These are phyloP conservation scores for Helicoverpa assulta DNA, from an alignment of 2,888 invertebrate species.

Conservation along the genomic window DNA sequence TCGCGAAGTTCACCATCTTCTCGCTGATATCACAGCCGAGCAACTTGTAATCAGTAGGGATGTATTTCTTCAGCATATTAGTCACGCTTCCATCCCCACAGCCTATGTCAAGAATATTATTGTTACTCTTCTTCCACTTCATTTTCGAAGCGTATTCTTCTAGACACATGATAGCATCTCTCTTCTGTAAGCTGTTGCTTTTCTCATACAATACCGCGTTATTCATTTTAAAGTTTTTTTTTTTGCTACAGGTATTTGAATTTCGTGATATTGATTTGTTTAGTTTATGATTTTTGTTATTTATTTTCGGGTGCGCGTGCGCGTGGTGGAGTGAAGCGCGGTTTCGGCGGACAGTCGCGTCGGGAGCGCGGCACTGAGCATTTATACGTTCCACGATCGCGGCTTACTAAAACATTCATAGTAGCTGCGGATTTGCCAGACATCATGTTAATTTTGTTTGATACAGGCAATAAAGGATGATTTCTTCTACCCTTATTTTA, in stretches of 20 bases:
- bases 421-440: slow-evolving; percentile 60
- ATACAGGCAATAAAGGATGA: neutral
- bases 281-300: slow-evolving; percentile 48
- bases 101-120: slow-evolving; percentile 92
- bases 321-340: slow-evolving; percentile 76
- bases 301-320: slow-evolving; percentile 73
- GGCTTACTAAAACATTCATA: slow-evolving; percentile 68
- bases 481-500: neutral
- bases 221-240: slow-evolving; percentile 80
- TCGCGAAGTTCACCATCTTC: slow-evolving; percentile 92
- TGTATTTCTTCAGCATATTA: slow-evolving; percentile 89
- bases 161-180: slow-evolving; percentile 86
- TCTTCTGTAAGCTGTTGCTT: slow-evolving; percentile 92
- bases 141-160: slow-evolving; percentile 90
- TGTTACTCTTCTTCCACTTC: slow-evolving; percentile 85
- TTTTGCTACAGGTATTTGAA: slow-evolving; percentile 2
- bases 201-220: slow-evolving; percentile 92
- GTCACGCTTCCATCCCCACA: slow-evolving; percentile 93
- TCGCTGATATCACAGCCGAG: slow-evolving; percentile 93
- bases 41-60: slow-evolving; percentile 87
- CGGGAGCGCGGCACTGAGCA: slow-evolving; percentile 76
- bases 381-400: slow-evolving; percentile 78
- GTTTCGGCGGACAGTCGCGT: slow-evolving; percentile 79
- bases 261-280: slow-evolving; percentile 19
- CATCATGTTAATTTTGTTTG: slow-evolving; percentile 29